Conservation (phyloP, 64 coral and sea anemone species). For the Stylophora pistillata region DNA sequence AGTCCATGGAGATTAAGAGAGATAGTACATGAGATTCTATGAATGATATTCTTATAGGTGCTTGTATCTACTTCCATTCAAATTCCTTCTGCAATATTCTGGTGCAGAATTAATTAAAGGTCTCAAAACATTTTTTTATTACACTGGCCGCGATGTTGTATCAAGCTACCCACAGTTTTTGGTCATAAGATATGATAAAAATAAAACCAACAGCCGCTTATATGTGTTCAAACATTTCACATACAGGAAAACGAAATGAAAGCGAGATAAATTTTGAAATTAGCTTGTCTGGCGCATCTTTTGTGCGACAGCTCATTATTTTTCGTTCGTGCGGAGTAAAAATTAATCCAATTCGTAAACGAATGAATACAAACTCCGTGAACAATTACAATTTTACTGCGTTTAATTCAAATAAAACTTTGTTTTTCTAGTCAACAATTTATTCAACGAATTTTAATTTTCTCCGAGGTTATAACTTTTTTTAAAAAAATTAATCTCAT, state of each 20-base stretch:
- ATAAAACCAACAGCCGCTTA: too few species aligned
- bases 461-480: neutral
- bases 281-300: neutral
- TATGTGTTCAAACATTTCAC: too few species aligned
- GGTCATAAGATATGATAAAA: too few species aligned
- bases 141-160: too few species aligned
- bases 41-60: neutral
- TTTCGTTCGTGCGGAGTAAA: neutral
- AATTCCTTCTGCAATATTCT: neutral
- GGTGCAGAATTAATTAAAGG: too few species aligned
- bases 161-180: neutral
- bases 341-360: neutral
- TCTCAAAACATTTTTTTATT: too few species aligned
- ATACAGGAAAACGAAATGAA: too few species aligned
- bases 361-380: neutral
- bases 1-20: neutral
- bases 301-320: neutral
- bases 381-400: neutral
- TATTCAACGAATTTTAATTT: neutral
- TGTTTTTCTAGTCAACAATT: neutral
- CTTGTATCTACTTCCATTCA: neutral
- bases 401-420: neutral
- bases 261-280: neutral
- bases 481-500: neutral
- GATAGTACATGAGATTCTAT: neutral